A percentile compares a stretch with the other conserved stretches of the same genome.
These are phyloP conservation scores for Paramormyrops hopkinsi DNA, from an alignment of 2,797 vertebrate genomes.

Conservation along the genomic window DNA sequence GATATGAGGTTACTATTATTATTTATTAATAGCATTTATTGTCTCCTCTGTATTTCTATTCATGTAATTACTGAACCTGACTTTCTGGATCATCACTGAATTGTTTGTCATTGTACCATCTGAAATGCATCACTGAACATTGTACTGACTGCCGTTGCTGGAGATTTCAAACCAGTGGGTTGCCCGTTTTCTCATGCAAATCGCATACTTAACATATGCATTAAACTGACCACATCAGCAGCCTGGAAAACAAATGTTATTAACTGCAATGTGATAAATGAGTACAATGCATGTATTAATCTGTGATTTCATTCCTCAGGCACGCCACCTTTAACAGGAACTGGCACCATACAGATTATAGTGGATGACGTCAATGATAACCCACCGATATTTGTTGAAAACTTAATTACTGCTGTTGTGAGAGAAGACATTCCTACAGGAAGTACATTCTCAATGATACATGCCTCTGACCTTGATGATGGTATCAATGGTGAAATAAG, in stretches of 20 bases:
- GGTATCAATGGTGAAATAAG: conserved; percentile 56
- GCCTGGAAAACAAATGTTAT: not conserved
- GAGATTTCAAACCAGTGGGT: not conserved
- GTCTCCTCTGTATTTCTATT: not conserved
- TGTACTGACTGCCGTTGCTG: not conserved
- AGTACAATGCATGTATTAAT: not conserved
- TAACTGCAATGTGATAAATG: not conserved
- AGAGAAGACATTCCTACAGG: conserved; percentile 56
- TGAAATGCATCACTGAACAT: not conserved
- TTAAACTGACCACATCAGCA: not conserved
- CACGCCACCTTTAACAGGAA: conserved; percentile 55
- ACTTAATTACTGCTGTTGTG: conserved; percentile 50
- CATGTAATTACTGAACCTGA: not conserved
- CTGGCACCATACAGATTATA: conserved; percentile 50
- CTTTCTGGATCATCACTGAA: not conserved
- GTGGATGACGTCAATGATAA: conserved; percentile 69
- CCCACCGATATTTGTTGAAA: conserved; percentile 51
- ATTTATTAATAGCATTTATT: not conserved
- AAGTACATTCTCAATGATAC: conserved; percentile 54
- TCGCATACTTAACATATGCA: not conserved
- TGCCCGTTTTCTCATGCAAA: not conserved
- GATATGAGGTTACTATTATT: not conserved
- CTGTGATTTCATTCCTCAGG: conserved; percentile 40
- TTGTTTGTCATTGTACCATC: not conserved
- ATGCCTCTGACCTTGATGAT: conserved; percentile 57